Conservation (phyloP, 2,113 vertebrate genomes). For the Gobiocypris rarus region DNA sequence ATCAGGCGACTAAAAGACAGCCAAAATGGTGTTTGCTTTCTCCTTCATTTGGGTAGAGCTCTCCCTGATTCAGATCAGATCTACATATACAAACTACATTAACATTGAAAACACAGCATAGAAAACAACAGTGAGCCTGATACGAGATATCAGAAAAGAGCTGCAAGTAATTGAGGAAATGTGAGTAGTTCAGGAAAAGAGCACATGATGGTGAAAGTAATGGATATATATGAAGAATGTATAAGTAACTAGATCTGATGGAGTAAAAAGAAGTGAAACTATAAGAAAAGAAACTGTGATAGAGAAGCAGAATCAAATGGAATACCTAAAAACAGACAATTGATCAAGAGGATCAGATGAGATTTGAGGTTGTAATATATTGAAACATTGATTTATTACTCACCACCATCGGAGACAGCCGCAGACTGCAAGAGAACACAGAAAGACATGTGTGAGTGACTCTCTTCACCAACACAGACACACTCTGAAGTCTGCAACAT, state of each 20-base stretch:
- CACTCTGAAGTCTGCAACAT: slow-evolving; percentile 21
- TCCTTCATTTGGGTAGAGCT: slow-evolving; percentile 18
- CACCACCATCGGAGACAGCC: slow-evolving; percentile 98
- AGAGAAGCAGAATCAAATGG: background rate
- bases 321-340: slow-evolving; percentile 15
- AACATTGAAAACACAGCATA: slow-evolving; percentile 1
- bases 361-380: background rate
- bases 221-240: background rate
- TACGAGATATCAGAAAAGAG: background rate
- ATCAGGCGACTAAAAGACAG: slow-evolving; percentile 36
- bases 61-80: slow-evolving; percentile 26
- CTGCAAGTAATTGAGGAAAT: background rate
- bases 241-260: background rate
- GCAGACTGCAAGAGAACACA: slow-evolving; percentile 92
- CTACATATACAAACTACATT: slow-evolving; percentile 12
- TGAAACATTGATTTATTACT: slow-evolving; percentile 70
- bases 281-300: background rate
- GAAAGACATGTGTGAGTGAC: slow-evolving; percentile 85
- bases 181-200: background rate
- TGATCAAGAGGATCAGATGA: background rate
- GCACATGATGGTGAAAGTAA: background rate
- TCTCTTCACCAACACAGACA: slow-evolving; percentile 62
- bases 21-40: slow-evolving; percentile 27
- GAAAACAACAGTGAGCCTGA: background rate
- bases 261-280: background rate